phyloP scores from a whole-genome alignment of 2,113 vertebrate species.

The Heptranchias perlo region DNA sequence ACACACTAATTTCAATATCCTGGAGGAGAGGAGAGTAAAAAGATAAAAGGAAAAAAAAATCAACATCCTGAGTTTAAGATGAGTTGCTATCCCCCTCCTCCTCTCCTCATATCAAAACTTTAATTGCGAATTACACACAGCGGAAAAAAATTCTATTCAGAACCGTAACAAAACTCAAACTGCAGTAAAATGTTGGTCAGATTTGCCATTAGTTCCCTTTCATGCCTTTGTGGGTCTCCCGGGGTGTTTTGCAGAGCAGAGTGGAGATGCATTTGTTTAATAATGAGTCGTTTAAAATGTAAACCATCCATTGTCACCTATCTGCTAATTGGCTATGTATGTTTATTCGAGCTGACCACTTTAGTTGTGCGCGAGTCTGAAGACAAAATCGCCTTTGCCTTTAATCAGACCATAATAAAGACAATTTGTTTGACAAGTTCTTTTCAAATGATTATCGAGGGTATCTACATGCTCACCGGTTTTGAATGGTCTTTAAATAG shows the following conservation, averaged over 20 bases:
- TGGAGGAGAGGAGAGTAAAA: no score
- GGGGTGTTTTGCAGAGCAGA: conserved; percentile 24
- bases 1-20: background rate
- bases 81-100: background rate
- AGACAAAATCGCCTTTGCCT: conserved; percentile 44
- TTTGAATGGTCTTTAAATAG: conserved; percentile 46
- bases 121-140: background rate
- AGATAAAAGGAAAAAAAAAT: no score
- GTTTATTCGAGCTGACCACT: conserved; percentile 50
- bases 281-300: conserved; percentile 47
- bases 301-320: conserved; percentile 50
- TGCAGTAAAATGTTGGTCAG: background rate
- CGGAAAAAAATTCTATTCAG: background rate
- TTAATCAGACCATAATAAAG: conserved; percentile 52
- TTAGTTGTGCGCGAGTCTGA: conserved; percentile 40
- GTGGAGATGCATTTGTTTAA: background rate
- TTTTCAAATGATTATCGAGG: conserved; percentile 51
- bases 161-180: background rate
- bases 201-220: conserved; percentile 20
- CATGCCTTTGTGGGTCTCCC: conserved; percentile 37
- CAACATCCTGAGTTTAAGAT: background rate
- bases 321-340: conserved; percentile 51
- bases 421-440: conserved; percentile 55
- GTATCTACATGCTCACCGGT: conserved; percentile 49
- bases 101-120: no score